phyloP scores from a whole-genome alignment of 2,113 vertebrate genomes.

The Psittacus erithacus region DNA sequence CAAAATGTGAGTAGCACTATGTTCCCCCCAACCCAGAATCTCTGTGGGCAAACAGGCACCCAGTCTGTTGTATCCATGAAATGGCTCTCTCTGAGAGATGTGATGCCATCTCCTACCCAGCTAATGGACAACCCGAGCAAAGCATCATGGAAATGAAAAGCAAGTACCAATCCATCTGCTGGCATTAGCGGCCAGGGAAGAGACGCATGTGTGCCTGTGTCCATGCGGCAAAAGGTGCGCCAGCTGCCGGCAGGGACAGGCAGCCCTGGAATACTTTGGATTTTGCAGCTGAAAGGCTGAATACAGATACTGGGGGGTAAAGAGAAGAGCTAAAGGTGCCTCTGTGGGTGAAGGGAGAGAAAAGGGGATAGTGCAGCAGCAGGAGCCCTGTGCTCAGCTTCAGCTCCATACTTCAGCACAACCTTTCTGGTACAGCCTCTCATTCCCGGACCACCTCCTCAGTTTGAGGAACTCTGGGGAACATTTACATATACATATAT shows the following conservation, averaged over 20 bases:
- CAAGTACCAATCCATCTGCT: fast-evolving
- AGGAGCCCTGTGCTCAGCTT: not conserved
- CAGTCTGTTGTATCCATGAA: not conserved
- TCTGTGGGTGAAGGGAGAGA: not conserved
- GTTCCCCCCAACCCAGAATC: not conserved
- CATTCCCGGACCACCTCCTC: not conserved
- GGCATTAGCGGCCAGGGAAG: fast-evolving
- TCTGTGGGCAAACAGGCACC: too few relatives aligned
- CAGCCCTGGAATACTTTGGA: not conserved
- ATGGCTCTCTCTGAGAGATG: not conserved
- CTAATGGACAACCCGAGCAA: fast-evolving
- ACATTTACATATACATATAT: too few relatives aligned
- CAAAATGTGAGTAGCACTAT: not conserved
- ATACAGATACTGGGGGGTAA: not conserved
- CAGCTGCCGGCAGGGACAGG: not conserved
- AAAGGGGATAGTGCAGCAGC: not conserved
- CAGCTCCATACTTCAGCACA: too few relatives aligned
- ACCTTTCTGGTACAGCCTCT: not conserved
- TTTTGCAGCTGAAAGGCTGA: not conserved
- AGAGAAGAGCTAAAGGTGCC: not conserved
- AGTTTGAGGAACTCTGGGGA: not conserved
- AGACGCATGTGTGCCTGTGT: fast-evolving
- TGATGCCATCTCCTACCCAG: not conserved
- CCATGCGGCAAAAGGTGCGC: fast-evolving
- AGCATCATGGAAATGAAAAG: fast-evolving